Conservation (phyloP, 2,797 vertebrate species). For the Pipistrellus pygmaeus region DNA sequence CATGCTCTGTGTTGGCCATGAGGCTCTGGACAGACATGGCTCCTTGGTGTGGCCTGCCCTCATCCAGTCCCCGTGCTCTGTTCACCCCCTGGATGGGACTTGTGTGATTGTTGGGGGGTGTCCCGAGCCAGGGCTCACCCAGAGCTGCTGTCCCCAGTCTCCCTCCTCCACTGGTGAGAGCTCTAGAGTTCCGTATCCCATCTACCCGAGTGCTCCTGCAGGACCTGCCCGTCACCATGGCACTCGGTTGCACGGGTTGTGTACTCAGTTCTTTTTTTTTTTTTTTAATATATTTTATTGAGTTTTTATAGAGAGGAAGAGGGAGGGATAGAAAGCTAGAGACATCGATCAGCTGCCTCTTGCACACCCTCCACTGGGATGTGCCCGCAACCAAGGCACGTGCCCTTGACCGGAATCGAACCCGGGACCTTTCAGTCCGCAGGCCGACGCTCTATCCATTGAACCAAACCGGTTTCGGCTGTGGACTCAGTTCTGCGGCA, state of each 20-base stretch:
- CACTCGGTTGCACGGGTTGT: not conserved
- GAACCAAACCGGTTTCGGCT: no score
- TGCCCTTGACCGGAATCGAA: no score
- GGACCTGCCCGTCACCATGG: not conserved
- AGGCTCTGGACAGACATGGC: not conserved
- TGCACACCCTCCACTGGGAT: no score
- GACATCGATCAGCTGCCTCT: no score
- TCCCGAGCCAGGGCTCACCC: not conserved
- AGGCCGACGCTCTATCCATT: no score
- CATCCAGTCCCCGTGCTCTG: not conserved
- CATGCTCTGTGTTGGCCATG: accelerated
- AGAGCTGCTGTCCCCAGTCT: not conserved
- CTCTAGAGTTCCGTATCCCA: not conserved
- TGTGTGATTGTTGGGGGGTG: not conserved
- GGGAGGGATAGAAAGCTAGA: no score
- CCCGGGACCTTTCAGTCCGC: no score
- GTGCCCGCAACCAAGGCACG: no score
- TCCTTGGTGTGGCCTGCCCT: not conserved
- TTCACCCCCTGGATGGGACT: not conserved
- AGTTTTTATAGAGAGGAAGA: no score
- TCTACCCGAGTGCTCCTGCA: not conserved
- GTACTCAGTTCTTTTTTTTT: not conserved
- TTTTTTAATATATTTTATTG: no score
- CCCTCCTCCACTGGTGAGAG: not conserved
- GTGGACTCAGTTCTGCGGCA: not conserved